phyloP scores from a whole-genome alignment of 2,888 invertebrate genomes.

The Phorcus lineatus region DNA sequence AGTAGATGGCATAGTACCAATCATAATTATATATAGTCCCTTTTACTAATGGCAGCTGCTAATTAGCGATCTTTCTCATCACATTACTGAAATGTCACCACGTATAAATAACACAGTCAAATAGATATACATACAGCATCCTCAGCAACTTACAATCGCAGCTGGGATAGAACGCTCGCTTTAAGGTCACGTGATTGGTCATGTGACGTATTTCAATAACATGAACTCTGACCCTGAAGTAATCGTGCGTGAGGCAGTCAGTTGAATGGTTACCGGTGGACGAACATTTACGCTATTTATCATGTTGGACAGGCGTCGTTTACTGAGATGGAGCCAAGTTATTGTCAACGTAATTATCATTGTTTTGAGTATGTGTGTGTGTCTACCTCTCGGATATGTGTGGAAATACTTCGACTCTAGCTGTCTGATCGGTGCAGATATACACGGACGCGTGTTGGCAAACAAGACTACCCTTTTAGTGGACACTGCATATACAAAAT shows the following conservation, averaged over 20 bases:
- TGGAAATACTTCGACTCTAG: conserved; percentile 8
- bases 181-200: neutral
- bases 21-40: too few species aligned
- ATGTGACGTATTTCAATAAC: neutral
- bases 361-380: neutral
- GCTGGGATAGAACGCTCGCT: too few species aligned
- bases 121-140: too few species aligned
- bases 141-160: too few species aligned
- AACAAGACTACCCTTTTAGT: neutral
- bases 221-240: neutral
- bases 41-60: too few species aligned
- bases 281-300: neutral
- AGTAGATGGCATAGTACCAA: too few species aligned
- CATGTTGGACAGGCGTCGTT: neutral
- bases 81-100: too few species aligned
- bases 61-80: too few species aligned
- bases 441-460: neutral
- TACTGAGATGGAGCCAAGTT: neutral
- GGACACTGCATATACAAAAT: neutral
- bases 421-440: conserved; percentile 6
- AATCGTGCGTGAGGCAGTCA: neutral
- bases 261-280: neutral
- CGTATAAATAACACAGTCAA: too few species aligned
- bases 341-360: conserved; percentile 3
- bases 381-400: conserved; percentile 24